Evolutionary conservation across 2,888 invertebrate species (phyloP).

Genomic region (Parnassius mnemosyne): DNA sequence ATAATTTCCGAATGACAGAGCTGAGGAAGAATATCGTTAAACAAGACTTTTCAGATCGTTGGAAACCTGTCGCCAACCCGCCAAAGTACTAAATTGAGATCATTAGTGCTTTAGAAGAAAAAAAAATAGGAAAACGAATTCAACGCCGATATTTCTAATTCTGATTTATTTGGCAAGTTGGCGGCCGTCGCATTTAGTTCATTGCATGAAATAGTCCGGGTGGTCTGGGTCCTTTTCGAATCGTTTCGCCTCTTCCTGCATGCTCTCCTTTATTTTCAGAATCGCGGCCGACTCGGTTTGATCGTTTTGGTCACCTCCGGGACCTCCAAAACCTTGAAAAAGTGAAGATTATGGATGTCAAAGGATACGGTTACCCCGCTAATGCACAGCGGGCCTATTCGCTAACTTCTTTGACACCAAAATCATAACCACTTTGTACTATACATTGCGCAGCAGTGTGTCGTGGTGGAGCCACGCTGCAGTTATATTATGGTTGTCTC

Average conservation of each 20-base stretch:
- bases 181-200: conserved; percentile 58
- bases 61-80: conserved; percentile 45
- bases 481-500: no score
- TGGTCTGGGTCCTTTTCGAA: conserved; percentile 98
- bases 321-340: conserved; percentile 71
- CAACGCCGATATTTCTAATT: conserved; percentile 14
- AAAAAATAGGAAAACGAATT: conserved; percentile 10
- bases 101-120: conserved; percentile 32
- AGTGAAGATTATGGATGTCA: not conserved
- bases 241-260: conserved; percentile 99
- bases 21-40: conserved; percentile 1
- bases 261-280: conserved; percentile 99
- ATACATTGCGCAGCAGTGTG: no score
- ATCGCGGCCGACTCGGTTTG: conserved; percentile 99
- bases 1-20: conserved; percentile 20
- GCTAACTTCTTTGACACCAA: no score
- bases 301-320: conserved; percentile 83
- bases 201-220: conserved; percentile 98
- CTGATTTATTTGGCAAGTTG: conserved; percentile 36
- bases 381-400: no score
- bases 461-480: no score
- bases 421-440: no score
- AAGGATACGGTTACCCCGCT: no score
- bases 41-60: conserved; percentile 50
- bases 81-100: conserved; percentile 48